These are phyloP conservation scores for Ariolimax columbianus DNA, from an alignment of 2,888 invertebrate genomes.

Conservation along the genomic window DNA sequence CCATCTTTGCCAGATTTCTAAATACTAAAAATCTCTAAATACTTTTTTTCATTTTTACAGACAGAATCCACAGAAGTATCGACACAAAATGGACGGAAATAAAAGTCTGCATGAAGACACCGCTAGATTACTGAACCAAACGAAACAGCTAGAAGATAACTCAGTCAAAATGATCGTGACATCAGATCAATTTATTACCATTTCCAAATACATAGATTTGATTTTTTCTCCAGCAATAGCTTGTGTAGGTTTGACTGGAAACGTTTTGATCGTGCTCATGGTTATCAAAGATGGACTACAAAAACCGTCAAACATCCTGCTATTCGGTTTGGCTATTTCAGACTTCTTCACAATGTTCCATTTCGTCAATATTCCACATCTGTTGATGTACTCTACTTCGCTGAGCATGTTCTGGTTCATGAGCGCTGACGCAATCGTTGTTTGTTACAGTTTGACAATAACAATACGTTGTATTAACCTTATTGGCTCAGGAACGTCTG, in stretches of 20 bases:
- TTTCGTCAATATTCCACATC: neutral
- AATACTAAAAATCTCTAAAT: no score
- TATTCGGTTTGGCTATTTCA: neutral
- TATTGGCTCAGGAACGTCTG: neutral
- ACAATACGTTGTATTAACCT: neutral
- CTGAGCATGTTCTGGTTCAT: neutral
- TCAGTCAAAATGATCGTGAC: neutral
- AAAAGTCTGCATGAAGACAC: neutral
- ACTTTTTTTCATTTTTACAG: no score
- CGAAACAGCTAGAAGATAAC: neutral
- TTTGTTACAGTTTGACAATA: neutral
- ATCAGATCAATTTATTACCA: neutral
- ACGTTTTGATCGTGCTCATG: neutral
- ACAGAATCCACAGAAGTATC: neutral
- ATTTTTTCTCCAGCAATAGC: neutral
- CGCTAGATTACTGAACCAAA: no score
- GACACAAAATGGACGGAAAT: neutral
- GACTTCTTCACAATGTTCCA: neutral
- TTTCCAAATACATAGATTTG: neutral
- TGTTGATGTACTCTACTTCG: neutral
- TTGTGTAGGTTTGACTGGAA: neutral
- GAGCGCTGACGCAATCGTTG: neutral
- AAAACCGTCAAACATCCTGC: neutral
- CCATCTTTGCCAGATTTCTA: no score
- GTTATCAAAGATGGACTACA: neutral